Percentiles rank a stretch among this genome's conserved stretches.
Evolutionary conservation across 92 coral and sea anemone genomes (phyloP).

Genomic region (Chrysogorgia sp.): DNA sequence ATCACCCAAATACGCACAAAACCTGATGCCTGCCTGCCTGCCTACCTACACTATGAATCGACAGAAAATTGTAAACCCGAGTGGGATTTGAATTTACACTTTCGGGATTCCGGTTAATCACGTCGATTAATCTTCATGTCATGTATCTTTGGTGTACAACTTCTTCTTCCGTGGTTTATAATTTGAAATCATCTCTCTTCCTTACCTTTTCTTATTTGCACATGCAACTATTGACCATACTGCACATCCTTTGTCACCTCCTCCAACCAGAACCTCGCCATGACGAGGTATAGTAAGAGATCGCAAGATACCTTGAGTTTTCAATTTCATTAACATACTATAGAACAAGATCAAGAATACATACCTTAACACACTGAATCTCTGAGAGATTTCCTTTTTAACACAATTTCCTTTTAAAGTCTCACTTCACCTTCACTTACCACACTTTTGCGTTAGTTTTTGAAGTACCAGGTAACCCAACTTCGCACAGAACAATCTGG

Average conservation of each 20-base stretch:
- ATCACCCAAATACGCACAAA: too few relatives aligned
- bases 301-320: slow-evolving; percentile 83
- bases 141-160: too few relatives aligned
- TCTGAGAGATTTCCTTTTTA: not conserved
- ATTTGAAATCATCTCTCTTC: not conserved
- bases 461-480: slow-evolving; percentile 75
- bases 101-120: too few relatives aligned
- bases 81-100: too few relatives aligned
- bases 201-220: slow-evolving; percentile 72
- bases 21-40: too few relatives aligned
- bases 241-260: slow-evolving; percentile 94
- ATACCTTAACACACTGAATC: too few relatives aligned
- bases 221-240: slow-evolving; percentile 79
- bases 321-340: slow-evolving; percentile 80
- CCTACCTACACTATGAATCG: too few relatives aligned
- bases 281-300: slow-evolving; percentile 85
- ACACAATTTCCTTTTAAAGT: not conserved
- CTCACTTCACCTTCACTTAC: slow-evolving; percentile 55
- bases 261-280: slow-evolving; percentile 88
- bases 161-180: not conserved
- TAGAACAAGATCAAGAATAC: too few relatives aligned
- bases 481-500: slow-evolving; percentile 81
- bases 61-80: too few relatives aligned
- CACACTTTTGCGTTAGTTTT: slow-evolving; percentile 71
- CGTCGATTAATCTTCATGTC: too few relatives aligned